These are phyloP conservation scores for Hephaestus fuliginosus DNA, from an alignment of 2,797 vertebrate species.

Conservation along the genomic window DNA sequence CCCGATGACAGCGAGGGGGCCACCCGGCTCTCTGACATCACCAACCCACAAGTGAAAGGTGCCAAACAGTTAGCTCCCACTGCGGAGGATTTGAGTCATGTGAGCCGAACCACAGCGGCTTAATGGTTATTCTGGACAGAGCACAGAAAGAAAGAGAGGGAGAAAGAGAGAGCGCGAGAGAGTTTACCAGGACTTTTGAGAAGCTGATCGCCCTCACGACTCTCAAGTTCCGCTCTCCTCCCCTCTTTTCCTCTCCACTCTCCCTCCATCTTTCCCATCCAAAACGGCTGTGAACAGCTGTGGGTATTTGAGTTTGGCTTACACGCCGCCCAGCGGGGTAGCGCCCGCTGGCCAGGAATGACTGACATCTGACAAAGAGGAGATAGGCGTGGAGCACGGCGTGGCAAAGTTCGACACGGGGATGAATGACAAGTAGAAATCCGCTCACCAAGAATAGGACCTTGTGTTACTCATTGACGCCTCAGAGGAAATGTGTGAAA, in stretches of 20 bases:
- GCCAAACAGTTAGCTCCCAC: constrained; percentile 68
- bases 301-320: constrained; percentile 62
- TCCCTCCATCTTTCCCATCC: constrained; percentile 52
- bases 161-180: constrained; percentile 1
- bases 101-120: constrained; percentile 57
- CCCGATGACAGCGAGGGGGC: constrained; percentile 40
- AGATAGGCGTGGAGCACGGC: constrained; percentile 41
- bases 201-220: constrained; percentile 28
- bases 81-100: constrained; percentile 70
- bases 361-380: constrained; percentile 74
- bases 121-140: constrained; percentile 68
- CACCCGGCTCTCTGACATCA: constrained; percentile 70
- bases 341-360: constrained; percentile 56
- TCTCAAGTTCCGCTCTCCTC: constrained; percentile 52
- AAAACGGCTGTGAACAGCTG: constrained; percentile 73
- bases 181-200: constrained; percentile 35
- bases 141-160: constrained; percentile 32
- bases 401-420: constrained; percentile 46
- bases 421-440: constrained; percentile 49
- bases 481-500: constrained; percentile 17
- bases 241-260: constrained; percentile 16
- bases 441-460: constrained; percentile 28
- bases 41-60: constrained; percentile 49
- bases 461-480: not conserved
- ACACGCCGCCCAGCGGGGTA: constrained; percentile 58